A percentile compares a stretch with the other conserved stretches of the same genome.
Conservation (phyloP, 2,113 vertebrate genomes). For the Sylvia atricapilla region DNA sequence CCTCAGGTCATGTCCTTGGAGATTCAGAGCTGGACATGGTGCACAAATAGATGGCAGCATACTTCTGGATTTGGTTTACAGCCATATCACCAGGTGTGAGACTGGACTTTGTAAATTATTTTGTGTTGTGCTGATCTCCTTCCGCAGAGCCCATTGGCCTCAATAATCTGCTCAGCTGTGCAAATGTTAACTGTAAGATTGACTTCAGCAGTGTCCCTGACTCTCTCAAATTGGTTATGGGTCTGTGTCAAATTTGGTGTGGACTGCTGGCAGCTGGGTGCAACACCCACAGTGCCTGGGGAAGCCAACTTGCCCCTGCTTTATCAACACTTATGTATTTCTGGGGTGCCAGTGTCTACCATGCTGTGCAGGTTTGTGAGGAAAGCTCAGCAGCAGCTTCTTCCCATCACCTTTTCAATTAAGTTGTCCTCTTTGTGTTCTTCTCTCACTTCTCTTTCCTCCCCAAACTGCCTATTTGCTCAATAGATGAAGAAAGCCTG, state of each 20-base stretch:
- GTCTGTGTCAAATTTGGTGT: fast-evolving
- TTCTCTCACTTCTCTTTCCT: not conserved
- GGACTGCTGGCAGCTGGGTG: not conserved
- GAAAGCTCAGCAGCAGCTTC: not conserved
- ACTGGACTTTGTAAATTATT: not conserved
- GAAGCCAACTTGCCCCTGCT: not conserved
- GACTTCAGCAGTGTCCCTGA: not conserved
- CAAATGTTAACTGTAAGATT: not conserved
- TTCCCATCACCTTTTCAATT: not conserved
- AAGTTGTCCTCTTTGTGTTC: not conserved
- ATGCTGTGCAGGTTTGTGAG: not conserved
- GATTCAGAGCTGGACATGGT: fast-evolving
- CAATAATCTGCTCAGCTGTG: not conserved
- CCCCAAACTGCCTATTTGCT: not conserved
- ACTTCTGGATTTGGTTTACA: not conserved
- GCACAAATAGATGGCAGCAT: not conserved
- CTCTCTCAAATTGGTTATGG: fast-evolving
- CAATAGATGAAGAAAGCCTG: not conserved
- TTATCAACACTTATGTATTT: fast-evolving
- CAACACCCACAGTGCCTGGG: no score
- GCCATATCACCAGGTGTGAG: not conserved
- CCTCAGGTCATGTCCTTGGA: not conserved
- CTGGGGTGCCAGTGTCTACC: not conserved
- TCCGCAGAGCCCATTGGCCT: not conserved
- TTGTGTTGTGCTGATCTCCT: not conserved